Evolutionary conservation across 2,113 vertebrate species (phyloP).

Genomic region (Eubucco bourcierii): DNA sequence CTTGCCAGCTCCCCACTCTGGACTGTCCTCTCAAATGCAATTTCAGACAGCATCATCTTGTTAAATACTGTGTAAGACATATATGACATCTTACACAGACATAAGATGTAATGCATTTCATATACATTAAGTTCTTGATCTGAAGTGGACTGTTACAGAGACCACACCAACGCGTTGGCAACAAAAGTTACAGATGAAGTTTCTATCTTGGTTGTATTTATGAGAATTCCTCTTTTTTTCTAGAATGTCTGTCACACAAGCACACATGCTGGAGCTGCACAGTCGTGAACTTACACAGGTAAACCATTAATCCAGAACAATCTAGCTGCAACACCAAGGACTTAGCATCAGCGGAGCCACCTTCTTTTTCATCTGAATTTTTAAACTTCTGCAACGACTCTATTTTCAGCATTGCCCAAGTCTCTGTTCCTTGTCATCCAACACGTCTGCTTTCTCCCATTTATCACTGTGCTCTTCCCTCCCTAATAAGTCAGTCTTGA

Average conservation of each 20-base stretch:
- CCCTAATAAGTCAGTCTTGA: background rate
- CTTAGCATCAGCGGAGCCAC: background rate
- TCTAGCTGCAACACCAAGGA: background rate
- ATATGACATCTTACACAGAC: too few relatives aligned
- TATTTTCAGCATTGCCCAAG: background rate
- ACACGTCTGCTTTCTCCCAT: background rate
- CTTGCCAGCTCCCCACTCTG: background rate
- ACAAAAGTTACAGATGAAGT: background rate
- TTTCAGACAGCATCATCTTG: background rate
- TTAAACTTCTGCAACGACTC: background rate
- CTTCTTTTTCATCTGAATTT: background rate
- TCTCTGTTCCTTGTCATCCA: slow-evolving; percentile 9
- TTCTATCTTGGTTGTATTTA: background rate
- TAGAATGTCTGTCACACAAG: background rate
- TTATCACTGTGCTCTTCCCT: background rate
- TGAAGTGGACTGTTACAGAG: background rate
- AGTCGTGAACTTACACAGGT: background rate
- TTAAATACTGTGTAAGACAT: background rate
- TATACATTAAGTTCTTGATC: background rate
- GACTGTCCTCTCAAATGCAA: background rate
- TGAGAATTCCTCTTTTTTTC: background rate
- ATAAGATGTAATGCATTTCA: background rate
- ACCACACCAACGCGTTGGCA: background rate
- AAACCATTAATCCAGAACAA: background rate
- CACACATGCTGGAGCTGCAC: background rate